Evolutionary conservation across 2,113 vertebrate genomes (phyloP), one percentile per base, ranked within the genome.

Genomic region (Pituophis catenifer): DNA sequence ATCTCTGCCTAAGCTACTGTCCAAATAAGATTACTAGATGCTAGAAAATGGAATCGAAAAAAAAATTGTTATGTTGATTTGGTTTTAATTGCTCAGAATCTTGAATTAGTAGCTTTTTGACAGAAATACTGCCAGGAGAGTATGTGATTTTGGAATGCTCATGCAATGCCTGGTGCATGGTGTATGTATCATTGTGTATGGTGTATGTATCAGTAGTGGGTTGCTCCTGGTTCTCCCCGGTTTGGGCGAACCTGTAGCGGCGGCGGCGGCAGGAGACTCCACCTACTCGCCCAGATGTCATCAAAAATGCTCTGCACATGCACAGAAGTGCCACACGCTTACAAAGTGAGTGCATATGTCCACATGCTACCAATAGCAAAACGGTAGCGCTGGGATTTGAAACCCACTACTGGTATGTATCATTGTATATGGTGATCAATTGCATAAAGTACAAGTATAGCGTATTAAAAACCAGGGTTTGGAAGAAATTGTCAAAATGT

Each of bases 51-150:
- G 70, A 96, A 44, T 75, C 86, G 93, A 91, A 95, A 94, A 92
- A 95, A 95, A 13, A 88, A 86, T 19, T 93, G 53, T 75, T 95
- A 4, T 92, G 86, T 93, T 97, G 95, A 93, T 90, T 95, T 95
- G 89, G 50, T 70, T 96, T 96, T 93, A 94, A 94, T 95, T 97
- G 87, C 93, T 96, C 88, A 95, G 89, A 57, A 94, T 94, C 94
- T 96, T 94, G 94, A 89, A 91, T 94, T 95, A 96, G 96, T 93
- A 92, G 23, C 54, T 95, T 96, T 93, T 3, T 19, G 13, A 94
- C 89, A 94, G 91, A 95, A 81, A 65, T 92, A 54, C 53, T 89
- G 92, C 95, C 92, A 93, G 52, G 81, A 96, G 23, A 48, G 52
- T 86, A 95, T 97, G 95, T 92, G 54, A 92, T 95, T 96, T 96